Percentiles rank a stretch among this genome's conserved stretches.
Conservation (phyloP, 2,888 invertebrate species). For the Ceramica pisi region DNA sequence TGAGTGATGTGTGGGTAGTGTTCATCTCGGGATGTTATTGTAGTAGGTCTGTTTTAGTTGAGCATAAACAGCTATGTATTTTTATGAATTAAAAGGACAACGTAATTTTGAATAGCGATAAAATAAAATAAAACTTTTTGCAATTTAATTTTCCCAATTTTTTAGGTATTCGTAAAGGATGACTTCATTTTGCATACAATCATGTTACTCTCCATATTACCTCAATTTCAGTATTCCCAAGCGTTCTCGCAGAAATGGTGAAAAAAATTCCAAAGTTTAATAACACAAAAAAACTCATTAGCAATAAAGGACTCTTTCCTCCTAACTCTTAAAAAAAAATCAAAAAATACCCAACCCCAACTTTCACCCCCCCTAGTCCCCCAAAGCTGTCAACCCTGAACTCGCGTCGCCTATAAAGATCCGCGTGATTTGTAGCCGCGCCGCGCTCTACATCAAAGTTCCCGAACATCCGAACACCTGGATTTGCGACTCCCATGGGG, state of each 20-base stretch:
- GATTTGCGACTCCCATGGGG: slow-evolving; percentile 64
- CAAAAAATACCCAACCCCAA: neutral
- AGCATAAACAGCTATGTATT: no score
- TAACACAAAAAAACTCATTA: neutral
- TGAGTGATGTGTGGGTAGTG: slow-evolving; percentile 18
- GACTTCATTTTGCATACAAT: neutral
- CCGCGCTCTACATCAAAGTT: slow-evolving; percentile 71
- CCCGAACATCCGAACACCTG: slow-evolving; percentile 68
- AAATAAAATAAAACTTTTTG: no score
- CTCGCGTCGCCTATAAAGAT: slow-evolving; percentile 70
- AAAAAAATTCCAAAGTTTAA: no score
- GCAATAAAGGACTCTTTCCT: no score
- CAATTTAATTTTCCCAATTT: no score
- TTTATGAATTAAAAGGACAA: no score
- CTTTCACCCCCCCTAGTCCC: slow-evolving; percentile 17
- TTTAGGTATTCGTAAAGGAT: no score
- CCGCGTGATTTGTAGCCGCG: slow-evolving; percentile 73
- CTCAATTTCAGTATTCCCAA: no score
- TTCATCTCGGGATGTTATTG: neutral
- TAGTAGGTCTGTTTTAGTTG: neutral
- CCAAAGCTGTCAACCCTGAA: slow-evolving; percentile 52
- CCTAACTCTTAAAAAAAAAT: slow-evolving; percentile 16
- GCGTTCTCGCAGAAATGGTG: no score
- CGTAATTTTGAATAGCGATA: no score
- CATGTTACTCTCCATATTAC: no score